phyloP scores from a whole-genome alignment of 2,888 invertebrate species.

The Lycaena phlaeas region DNA sequence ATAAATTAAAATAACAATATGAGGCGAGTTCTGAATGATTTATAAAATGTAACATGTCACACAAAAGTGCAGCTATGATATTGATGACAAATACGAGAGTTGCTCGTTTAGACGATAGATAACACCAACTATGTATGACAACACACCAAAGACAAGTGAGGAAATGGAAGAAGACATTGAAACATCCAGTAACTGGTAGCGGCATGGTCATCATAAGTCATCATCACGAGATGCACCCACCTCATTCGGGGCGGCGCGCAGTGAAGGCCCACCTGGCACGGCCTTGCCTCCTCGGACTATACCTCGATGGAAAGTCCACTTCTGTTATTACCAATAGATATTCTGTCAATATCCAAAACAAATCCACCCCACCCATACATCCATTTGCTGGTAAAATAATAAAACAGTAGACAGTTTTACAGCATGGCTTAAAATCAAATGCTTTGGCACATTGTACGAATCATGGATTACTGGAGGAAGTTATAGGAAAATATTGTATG shows the following conservation, averaged over 20 bases:
- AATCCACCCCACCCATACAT: slow-evolving; percentile 1
- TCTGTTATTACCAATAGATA: slow-evolving; percentile 72
- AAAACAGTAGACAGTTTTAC: no score
- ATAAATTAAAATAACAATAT: neutral
- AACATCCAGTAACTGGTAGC: slow-evolving; percentile 36
- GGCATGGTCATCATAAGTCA: slow-evolving; percentile 23
- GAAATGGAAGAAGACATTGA: slow-evolving; percentile 42
- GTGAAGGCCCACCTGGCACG: slow-evolving; percentile 65
- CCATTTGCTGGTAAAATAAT: neutral
- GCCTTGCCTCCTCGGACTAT: slow-evolving; percentile 80
- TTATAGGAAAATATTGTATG: no score
- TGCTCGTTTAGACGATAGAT: slow-evolving; percentile 22
- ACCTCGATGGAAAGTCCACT: slow-evolving; percentile 87
- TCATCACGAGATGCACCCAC: slow-evolving; percentile 57
- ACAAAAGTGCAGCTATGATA: slow-evolving; percentile 11
- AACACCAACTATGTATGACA: slow-evolving; percentile 33
- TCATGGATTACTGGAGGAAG: no score
- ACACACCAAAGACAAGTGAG: slow-evolving; percentile 28
- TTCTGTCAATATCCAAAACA: slow-evolving; percentile 14
- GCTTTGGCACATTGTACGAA: no score
- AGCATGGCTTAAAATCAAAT: no score
- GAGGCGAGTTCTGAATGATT: slow-evolving; percentile 12
- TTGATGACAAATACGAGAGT: slow-evolving; percentile 23
- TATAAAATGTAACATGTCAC: slow-evolving; percentile 11
- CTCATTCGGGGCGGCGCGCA: slow-evolving; percentile 61